Evolutionary conservation across 2,797 vertebrate genomes (phyloP).

Genomic region (Schizothorax lantsangensis): DNA sequence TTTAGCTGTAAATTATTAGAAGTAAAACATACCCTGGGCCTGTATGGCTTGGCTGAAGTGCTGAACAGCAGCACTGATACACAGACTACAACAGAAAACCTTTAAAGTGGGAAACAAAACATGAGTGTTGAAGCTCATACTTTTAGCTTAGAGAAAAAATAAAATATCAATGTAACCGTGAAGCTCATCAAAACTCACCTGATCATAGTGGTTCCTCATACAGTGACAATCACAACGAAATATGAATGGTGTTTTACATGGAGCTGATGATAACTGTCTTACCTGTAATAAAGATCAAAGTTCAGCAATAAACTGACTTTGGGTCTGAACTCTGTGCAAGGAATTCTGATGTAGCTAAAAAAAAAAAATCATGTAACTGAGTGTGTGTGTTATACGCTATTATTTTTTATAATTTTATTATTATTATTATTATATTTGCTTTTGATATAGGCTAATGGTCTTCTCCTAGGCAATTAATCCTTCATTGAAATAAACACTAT

Average conservation of each 20-base stretch:
- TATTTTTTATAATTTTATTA: background rate
- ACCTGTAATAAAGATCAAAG: conserved; percentile 68
- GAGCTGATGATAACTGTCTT: conserved; percentile 24
- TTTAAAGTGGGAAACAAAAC: conserved; percentile 54
- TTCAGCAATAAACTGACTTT: conserved; percentile 66
- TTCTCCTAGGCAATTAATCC: background rate
- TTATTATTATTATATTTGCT: background rate
- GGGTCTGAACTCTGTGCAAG: conserved; percentile 37
- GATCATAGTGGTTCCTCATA: conserved; percentile 67
- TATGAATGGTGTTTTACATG: conserved; percentile 13
- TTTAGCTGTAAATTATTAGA: conserved; percentile 24
- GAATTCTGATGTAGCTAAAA: background rate
- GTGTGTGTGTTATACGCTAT: background rate
- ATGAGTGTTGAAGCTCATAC: background rate
- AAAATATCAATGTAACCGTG: background rate
- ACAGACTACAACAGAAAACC: conserved; percentile 69
- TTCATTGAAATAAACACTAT: background rate
- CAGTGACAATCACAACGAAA: conserved; percentile 42
- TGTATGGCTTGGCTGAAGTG: conserved; percentile 71
- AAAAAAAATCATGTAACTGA: too few species aligned
- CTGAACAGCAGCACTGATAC: conserved; percentile 67
- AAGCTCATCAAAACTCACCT: conserved; percentile 67
- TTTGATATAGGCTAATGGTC: background rate
- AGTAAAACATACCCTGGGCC: conserved; percentile 70
- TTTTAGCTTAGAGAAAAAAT: background rate